Conservation (phyloP, 92 coral and sea anemone species). For the Anthopleura xanthogrammica region DNA sequence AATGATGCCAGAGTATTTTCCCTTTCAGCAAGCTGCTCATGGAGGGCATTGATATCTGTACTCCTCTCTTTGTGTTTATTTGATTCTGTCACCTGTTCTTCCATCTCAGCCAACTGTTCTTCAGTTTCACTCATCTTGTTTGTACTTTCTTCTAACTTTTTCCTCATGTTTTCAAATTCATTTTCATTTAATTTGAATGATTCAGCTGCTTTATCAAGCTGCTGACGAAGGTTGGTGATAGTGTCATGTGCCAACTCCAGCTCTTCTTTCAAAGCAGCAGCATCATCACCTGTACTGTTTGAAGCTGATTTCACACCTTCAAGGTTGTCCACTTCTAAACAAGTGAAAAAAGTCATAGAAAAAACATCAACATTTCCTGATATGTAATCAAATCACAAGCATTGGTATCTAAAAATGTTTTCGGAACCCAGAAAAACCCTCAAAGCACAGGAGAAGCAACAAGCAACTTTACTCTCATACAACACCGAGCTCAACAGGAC, state of each 20-base stretch:
- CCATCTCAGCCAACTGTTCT: constrained; percentile 22
- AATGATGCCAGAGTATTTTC: constrained; percentile 28
- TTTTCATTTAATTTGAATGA: constrained; percentile 20
- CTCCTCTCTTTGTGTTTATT: background rate
- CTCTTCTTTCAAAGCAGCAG: constrained; percentile 44
- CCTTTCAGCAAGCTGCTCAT: constrained; percentile 37
- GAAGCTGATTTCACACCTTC: constrained; percentile 34
- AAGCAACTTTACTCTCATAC: too few species aligned
- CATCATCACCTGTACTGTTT: constrained; percentile 23
- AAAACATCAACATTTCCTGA: too few species aligned
- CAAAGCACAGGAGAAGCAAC: too few species aligned
- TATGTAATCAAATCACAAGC: too few species aligned
- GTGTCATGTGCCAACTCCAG: constrained; percentile 49
- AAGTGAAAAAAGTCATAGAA: too few species aligned
- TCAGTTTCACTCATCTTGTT: constrained; percentile 14
- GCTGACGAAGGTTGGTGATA: constrained; percentile 41
- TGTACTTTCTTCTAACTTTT: constrained; percentile 13
- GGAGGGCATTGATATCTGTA: constrained; percentile 30
- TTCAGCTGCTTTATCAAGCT: constrained; percentile 39
- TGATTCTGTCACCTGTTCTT: constrained; percentile 14
- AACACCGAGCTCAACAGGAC: too few species aligned
- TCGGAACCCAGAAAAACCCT: too few species aligned
- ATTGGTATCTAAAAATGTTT: too few species aligned
- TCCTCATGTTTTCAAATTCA: constrained; percentile 21
- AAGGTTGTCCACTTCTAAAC: constrained; percentile 42